Conservation (phyloP, 1,140 invertebrate genomes). For the Aphelenchoides fujianensis region DNA sequence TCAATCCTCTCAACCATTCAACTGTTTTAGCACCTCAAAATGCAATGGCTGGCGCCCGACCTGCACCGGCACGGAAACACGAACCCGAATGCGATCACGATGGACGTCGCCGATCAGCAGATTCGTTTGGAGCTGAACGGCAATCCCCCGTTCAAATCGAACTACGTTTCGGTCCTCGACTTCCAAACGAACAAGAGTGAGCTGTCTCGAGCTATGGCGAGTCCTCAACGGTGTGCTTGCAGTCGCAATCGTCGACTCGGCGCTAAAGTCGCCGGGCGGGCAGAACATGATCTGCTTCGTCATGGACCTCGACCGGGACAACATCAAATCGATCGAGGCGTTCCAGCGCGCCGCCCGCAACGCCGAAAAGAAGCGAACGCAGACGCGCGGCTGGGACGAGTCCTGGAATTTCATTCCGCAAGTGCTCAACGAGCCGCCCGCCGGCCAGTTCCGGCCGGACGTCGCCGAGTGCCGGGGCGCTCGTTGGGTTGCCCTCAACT, state of each 20-base stretch:
- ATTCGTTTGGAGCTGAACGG: conserved; percentile 52
- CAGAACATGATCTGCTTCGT: conserved; percentile 54
- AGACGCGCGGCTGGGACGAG: conserved; percentile 55
- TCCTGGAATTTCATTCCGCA: conserved; percentile 42
- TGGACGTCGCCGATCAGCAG: conserved; percentile 46
- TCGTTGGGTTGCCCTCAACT: conserved; percentile 49
- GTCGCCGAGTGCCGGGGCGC: conserved; percentile 54
- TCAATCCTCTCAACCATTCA: conserved; percentile 9
- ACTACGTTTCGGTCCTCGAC: conserved; percentile 56
- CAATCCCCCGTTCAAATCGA: conserved; percentile 51
- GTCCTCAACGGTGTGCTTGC: conserved; percentile 42
- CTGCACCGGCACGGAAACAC: conserved; percentile 31
- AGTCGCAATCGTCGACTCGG: conserved; percentile 54
- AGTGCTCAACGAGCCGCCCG: neutral
- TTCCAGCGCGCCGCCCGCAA: conserved; percentile 44
- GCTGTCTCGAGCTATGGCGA: neutral
- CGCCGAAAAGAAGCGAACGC: conserved; percentile 32
- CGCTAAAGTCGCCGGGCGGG: conserved; percentile 34
- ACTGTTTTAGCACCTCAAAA: conserved; percentile 38
- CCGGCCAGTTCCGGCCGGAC: conserved; percentile 44
- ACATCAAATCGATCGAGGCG: conserved; percentile 26
- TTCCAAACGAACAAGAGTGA: conserved; percentile 40
- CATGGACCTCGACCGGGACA: conserved; percentile 43
- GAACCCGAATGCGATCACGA: conserved; percentile 36
- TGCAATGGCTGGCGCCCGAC: conserved; percentile 51